Percentiles rank a stretch among this genome's conserved stretches.
phyloP scores from a whole-genome alignment of 1,140 invertebrate species.

The Phymorhynchus buccinoides region DNA sequence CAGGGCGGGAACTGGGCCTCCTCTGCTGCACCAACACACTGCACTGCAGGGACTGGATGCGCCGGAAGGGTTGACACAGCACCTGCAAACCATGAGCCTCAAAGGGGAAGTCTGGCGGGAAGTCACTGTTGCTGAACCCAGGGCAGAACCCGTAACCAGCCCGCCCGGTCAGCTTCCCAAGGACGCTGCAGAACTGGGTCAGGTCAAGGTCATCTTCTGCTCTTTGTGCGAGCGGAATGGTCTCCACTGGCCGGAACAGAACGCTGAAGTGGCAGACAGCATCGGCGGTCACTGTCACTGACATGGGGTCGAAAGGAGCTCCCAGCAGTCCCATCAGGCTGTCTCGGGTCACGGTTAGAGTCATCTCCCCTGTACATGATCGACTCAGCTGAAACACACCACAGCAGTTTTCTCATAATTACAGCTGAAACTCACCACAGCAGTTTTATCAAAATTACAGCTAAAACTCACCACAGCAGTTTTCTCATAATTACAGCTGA shows the following conservation, averaged over 20 bases:
- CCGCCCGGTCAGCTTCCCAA: conserved; percentile 29
- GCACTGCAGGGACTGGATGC: conserved; percentile 15
- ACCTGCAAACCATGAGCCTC: not conserved
- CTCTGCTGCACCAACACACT: conserved; percentile 9
- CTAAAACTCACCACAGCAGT: no score
- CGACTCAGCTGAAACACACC: conserved; percentile 26
- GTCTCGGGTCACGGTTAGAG: not conserved
- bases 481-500: no score
- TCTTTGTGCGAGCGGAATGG: not conserved
- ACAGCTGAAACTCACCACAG: no score
- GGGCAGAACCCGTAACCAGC: conserved; percentile 35
- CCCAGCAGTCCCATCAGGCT: not conserved
- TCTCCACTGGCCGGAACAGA: conserved; percentile 14
- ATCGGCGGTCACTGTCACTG: conserved; percentile 5
- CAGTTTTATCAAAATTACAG: no score
- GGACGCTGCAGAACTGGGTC: not conserved
- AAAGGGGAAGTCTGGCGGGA: not conserved
- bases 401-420: no score
- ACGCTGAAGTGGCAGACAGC: conserved; percentile 20
- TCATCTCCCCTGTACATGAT: conserved; percentile 24
- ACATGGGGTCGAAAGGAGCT: conserved; percentile 10
- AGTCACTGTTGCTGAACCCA: conserved; percentile 31
- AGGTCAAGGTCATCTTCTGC: conserved; percentile 1
- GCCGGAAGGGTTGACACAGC: conserved; percentile 24
- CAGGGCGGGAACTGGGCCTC: not conserved